Evolutionary conservation across 2,797 vertebrate species (phyloP), one percentile per base, ranked within the genome.

Genomic region (Myiotriccus ornatus): DNA sequence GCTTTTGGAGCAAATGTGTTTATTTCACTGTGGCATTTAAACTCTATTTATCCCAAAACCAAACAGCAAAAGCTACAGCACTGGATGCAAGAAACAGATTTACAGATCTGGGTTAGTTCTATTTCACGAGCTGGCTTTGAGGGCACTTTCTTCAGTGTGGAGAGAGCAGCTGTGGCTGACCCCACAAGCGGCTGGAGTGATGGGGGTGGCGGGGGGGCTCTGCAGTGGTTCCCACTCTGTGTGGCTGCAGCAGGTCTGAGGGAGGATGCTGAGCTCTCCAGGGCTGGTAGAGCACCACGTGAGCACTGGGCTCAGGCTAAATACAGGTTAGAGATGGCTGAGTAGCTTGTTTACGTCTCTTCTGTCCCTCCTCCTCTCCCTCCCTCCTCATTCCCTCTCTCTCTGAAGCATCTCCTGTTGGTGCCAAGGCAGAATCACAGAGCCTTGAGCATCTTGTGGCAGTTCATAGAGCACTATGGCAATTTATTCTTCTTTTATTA

Each of bases 141-240:
- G 77, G 34, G 57, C 23, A 14, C n/a, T 68, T 74, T 11, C 19
- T 39, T 13, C 16, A 21, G 62, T 2, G 14, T 1, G 7, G 56
- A 19, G 34, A 24, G 50, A 21, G 74, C 5, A 14, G 47, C 47
- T 39, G 20, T 2, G 52, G n/a, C 30, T 12, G 10, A 34, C 9
- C 37, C 41, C 34, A 50, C 0, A 6, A 52, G 82, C 3, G 6
- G 12, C 3, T 21, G 10, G 67, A 2, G 6, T 6, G 7, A 20
- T 15, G 30, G 14, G 44, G 34, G 7, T 21, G 21, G 43, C 15
- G 56, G n/a, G 41, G 50, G 28, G 30, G 24, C 44, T 41, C 82
- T 2, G 6, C 0, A 0, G 22, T 3, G 14, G 34, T 32, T 35
- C 37, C 43, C 18, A 39, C 4, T 20, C 20, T 1, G 3, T 6